These are phyloP conservation scores for Coilia nasus DNA, from an alignment of 2,797 vertebrate species.

Conservation along the genomic window DNA sequence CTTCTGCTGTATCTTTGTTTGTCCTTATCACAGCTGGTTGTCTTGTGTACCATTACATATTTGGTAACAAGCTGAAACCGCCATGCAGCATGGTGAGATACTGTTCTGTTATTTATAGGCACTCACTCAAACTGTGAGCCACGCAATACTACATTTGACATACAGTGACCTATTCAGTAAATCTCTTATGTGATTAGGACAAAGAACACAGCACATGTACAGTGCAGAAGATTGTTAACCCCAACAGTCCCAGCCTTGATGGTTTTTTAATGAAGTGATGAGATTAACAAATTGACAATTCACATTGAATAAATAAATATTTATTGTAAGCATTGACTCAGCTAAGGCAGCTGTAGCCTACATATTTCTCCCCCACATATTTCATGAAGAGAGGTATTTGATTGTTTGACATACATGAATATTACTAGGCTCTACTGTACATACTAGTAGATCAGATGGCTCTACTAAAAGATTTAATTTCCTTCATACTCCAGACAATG, in stretches of 20 bases:
- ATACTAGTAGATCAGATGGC: too few relatives aligned
- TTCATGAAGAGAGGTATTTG: neutral
- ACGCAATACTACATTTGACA: neutral
- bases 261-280: neutral
- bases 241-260: neutral
- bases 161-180: neutral
- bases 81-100: constrained; percentile 51
- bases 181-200: neutral
- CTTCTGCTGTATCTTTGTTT: constrained; percentile 48
- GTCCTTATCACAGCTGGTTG: constrained; percentile 39
- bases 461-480: too few relatives aligned
- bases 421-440: too few relatives aligned
- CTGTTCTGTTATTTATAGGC: too few relatives aligned
- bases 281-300: neutral
- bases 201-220: neutral
- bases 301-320: too few relatives aligned
- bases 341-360: neutral
- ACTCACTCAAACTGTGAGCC: too few relatives aligned
- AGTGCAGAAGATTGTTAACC: neutral
- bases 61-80: constrained; percentile 43
- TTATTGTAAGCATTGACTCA: neutral
- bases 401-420: neutral
- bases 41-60: constrained; percentile 54
- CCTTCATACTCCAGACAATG: neutral
- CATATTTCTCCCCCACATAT: neutral